These are phyloP conservation scores for Corythornis madagascariensis DNA, from an alignment of 2,113 vertebrate genomes.

Conservation along the genomic window DNA sequence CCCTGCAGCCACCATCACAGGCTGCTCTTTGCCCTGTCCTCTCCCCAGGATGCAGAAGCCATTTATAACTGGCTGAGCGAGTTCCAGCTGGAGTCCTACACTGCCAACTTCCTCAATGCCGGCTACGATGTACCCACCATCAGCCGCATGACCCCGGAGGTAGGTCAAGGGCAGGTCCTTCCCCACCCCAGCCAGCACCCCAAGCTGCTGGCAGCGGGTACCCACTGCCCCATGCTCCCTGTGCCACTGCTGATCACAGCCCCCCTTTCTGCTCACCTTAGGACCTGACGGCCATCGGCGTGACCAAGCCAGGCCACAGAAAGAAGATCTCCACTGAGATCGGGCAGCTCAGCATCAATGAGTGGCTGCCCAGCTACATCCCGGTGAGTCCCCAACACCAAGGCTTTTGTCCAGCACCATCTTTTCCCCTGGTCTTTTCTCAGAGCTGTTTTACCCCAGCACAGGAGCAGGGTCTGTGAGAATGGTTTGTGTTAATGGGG, in stretches of 20 bases:
- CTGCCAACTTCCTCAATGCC: slow-evolving; percentile 85
- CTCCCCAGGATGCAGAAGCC: slow-evolving; percentile 87
- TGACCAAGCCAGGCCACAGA: slow-evolving; percentile 95
- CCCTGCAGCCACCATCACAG: not conserved
- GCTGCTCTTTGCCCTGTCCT: not conserved
- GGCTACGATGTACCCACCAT: slow-evolving; percentile 97
- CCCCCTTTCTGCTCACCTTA: slow-evolving; percentile 1
- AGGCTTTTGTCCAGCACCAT: not conserved
- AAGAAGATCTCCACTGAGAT: slow-evolving; percentile 97
- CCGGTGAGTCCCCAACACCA: slow-evolving; percentile 78
- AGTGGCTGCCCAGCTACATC: slow-evolving; percentile 93
- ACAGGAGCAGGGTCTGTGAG: not conserved
- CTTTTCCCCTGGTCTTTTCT: not conserved
- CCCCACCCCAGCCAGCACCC: not conserved
- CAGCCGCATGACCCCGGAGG: slow-evolving; percentile 98
- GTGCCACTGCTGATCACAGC: not conserved
- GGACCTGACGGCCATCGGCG: slow-evolving; percentile 95
- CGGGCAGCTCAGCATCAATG: slow-evolving; percentile 87
- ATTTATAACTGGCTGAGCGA: slow-evolving; percentile 94
- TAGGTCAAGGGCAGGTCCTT: slow-evolving; percentile 58
- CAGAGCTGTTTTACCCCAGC: not conserved
- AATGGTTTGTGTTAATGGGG: rapidly evolving
- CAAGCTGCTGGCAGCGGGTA: rapidly evolving
- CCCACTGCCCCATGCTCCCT: rapidly evolving
- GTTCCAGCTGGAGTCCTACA: slow-evolving; percentile 94